Conservation (phyloP, 2,113 vertebrate species). For the human region GRCh38 chr1:168692001-168692500, state of each 20-base stretch:
- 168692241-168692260: background rate
- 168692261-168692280: background rate
- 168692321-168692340: background rate
- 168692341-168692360: background rate
- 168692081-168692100: background rate
- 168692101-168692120: background rate
- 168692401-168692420: background rate
- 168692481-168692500: background rate
- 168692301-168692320: background rate
- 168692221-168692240: background rate
- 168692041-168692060: background rate
- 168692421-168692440: background rate
- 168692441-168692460: rapidly evolving
- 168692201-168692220: background rate
- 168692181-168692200: background rate
- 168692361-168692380: background rate
- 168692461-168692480: background rate
- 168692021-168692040: background rate
- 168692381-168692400: background rate
- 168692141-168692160: no score
- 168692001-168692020: background rate
- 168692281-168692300: background rate
- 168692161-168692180: rapidly evolving
- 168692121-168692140: rapidly evolving
- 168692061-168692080: background rate